Evolutionary conservation across 2,797 vertebrate genomes (phyloP).

Genomic region (Mastacembelus armatus): DNA sequence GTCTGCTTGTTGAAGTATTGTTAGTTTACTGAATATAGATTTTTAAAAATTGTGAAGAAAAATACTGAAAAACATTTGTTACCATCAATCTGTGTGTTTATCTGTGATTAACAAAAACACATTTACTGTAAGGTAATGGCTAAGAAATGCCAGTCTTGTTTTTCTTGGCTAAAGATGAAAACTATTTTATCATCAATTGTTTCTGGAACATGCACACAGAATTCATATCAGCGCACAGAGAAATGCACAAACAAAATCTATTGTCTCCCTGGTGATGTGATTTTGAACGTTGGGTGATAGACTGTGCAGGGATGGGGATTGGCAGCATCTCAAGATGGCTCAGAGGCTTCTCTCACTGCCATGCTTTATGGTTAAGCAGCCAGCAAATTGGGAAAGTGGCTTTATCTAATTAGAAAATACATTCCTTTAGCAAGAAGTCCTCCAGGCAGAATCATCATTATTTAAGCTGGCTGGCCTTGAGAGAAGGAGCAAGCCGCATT

Average conservation of each 20-base stretch:
- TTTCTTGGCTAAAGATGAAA: slow-evolving; percentile 56
- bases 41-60: slow-evolving; percentile 13
- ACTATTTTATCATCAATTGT: slow-evolving; percentile 53
- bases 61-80: slow-evolving; percentile 20
- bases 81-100: slow-evolving; percentile 38
- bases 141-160: slow-evolving; percentile 47
- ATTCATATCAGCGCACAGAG: slow-evolving; percentile 42
- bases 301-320: slow-evolving; percentile 64
- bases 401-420: slow-evolving; percentile 86
- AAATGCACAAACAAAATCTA: slow-evolving; percentile 58
- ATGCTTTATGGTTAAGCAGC: slow-evolving; percentile 84
- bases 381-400: slow-evolving; percentile 84
- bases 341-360: slow-evolving; percentile 74
- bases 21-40: neutral
- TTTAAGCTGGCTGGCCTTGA: slow-evolving; percentile 82
- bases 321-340: slow-evolving; percentile 77
- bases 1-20: neutral
- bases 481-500: slow-evolving; percentile 71
- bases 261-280: slow-evolving; percentile 73
- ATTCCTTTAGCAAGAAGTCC: slow-evolving; percentile 82
- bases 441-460: slow-evolving; percentile 82
- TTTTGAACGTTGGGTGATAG: slow-evolving; percentile 64
- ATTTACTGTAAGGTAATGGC: slow-evolving; percentile 38
- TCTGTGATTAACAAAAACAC: slow-evolving; percentile 52
- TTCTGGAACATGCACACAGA: slow-evolving; percentile 47